Percentiles rank a stretch among this genome's conserved stretches.
These are phyloP conservation scores for Cinclus mexicanus DNA, from an alignment of 2,113 vertebrate genomes.

Conservation along the genomic window DNA sequence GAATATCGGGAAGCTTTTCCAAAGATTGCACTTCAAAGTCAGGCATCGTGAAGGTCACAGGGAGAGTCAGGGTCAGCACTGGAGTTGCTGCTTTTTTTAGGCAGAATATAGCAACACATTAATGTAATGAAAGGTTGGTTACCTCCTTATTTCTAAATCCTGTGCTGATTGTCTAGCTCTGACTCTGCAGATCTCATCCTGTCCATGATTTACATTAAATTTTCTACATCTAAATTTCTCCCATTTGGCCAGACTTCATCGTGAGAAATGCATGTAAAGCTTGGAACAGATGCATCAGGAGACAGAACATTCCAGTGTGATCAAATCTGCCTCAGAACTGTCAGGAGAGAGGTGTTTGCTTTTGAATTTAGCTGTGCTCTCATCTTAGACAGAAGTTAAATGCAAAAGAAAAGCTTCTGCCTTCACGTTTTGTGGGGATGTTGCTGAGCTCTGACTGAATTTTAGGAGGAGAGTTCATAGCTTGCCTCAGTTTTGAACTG, in stretches of 20 bases:
- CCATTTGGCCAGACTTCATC: background rate
- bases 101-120: background rate
- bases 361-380: background rate
- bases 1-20: background rate
- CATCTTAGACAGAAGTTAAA: background rate
- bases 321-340: background rate
- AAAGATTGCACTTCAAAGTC: background rate
- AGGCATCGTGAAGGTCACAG: background rate
- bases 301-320: background rate
- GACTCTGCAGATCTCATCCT: background rate
- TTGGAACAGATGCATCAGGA: background rate
- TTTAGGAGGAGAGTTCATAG: background rate
- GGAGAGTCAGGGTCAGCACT: background rate
- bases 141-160: background rate
- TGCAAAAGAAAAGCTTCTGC: background rate
- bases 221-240: background rate
- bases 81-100: background rate
- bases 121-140: background rate
- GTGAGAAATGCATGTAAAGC: background rate
- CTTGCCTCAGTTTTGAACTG: background rate
- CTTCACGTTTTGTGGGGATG: background rate
- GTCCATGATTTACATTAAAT: background rate
- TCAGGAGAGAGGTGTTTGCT: background rate
- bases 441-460: background rate
- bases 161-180: background rate